These are phyloP conservation scores for Aphaenogaster floridana DNA, from an alignment of 1,140 invertebrate genomes.

Conservation along the genomic window DNA sequence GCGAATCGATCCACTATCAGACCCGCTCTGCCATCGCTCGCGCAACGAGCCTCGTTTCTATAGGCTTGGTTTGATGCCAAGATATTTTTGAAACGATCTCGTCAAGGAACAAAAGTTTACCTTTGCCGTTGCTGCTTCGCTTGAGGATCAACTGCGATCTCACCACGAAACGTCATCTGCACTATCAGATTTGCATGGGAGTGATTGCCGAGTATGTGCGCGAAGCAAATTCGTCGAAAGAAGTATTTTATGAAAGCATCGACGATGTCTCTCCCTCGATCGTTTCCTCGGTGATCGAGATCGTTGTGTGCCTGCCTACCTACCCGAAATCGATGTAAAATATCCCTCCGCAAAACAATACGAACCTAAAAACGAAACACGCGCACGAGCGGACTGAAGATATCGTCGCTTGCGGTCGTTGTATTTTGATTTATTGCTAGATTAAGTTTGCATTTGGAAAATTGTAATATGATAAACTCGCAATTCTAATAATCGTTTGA, in stretches of 20 bases:
- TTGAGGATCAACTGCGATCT: conserved; percentile 57
- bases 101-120: conserved; percentile 3
- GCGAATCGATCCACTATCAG: not conserved
- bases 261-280: not conserved
- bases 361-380: conserved; percentile 69
- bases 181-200: not conserved
- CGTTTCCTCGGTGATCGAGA: not conserved
- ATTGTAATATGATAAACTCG: not conserved
- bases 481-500: not conserved
- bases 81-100: not conserved
- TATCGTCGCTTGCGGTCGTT: conserved; percentile 36
- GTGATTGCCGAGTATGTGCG: not conserved
- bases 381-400: conserved; percentile 63
- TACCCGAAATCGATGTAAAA: conserved; percentile 64
- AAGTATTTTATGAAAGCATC: conserved; percentile 1
- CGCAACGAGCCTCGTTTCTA: not conserved
- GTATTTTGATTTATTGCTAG: conserved; percentile 20
- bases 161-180: conserved; percentile 72
- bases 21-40: not conserved
- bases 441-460: conserved; percentile 6
- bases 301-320: conserved; percentile 48
- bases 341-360: conserved; percentile 57
- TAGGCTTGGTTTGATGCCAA: not conserved
- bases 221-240: not conserved
- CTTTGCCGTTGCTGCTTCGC: conserved; percentile 44